Evolutionary conservation across 2,888 invertebrate genomes (phyloP).

Genomic region (Iphiclides podalirius): DNA sequence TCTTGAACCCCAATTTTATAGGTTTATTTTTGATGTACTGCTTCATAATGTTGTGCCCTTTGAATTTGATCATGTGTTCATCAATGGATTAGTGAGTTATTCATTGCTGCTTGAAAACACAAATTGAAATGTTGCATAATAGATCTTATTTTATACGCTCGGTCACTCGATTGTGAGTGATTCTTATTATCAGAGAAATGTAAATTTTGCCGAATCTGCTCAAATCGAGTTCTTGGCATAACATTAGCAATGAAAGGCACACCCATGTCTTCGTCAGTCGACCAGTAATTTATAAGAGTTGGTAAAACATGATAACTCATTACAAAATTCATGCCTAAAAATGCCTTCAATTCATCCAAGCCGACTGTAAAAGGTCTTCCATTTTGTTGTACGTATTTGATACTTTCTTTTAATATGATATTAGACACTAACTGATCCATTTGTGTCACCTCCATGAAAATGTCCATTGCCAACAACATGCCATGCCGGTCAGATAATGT

Average conservation of each 20-base stretch:
- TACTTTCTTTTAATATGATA: slow-evolving; percentile 25
- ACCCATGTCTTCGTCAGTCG: slow-evolving; percentile 32
- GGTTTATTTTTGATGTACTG: slow-evolving; percentile 21
- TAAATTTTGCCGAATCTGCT: not conserved
- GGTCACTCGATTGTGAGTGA: slow-evolving; percentile 22
- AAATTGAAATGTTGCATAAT: not conserved
- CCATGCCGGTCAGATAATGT: slow-evolving; percentile 21
- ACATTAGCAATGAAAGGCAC: slow-evolving; percentile 29
- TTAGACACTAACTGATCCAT: slow-evolving; percentile 25
- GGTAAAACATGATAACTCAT: slow-evolving; percentile 30
- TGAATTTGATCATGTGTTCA: not conserved
- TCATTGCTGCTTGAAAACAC: slow-evolving; percentile 20
- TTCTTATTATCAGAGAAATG: slow-evolving; percentile 20
- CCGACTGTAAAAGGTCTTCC: slow-evolving; percentile 25
- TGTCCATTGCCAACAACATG: slow-evolving; percentile 24
- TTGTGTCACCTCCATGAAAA: slow-evolving; percentile 24
- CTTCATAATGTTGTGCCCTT: not conserved
- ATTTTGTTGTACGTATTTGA: slow-evolving; percentile 30
- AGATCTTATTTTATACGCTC: slow-evolving; percentile 19
- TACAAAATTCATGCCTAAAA: slow-evolving; percentile 29
- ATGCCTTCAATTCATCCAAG: slow-evolving; percentile 29
- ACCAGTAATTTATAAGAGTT: slow-evolving; percentile 28
- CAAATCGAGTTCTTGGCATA: slow-evolving; percentile 22
- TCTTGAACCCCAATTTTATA: slow-evolving; percentile 15
- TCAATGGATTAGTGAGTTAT: slow-evolving; percentile 11